Evolutionary conservation across 2,113 vertebrate genomes (phyloP), one percentile per base, ranked within the genome.

Genomic region (Hyperoodon ampullatus): DNA sequence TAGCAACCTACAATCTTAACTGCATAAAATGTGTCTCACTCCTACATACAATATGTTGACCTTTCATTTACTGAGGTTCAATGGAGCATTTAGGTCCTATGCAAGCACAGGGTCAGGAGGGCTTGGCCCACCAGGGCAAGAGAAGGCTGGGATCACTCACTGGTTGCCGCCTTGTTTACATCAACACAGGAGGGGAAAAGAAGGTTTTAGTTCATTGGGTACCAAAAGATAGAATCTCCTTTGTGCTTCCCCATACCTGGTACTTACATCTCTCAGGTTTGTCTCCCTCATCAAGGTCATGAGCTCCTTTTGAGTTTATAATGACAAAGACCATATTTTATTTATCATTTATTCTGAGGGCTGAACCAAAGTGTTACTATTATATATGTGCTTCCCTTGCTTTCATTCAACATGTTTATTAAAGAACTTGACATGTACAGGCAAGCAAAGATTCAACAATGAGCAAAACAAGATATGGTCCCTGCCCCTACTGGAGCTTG

Each of bases 281-380:
- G 44, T 85, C 53, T 91, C 53, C 77, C 35, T 95, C 81, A 88
- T 33, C 26, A 88, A 74, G 12, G 47, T 90, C 68, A 83, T 82
- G 23, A 86, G 35, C 15, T 90, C 68, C 58, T 77, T 83, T 23
- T 35, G n/a, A 87, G 50, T 90, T 92, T 21, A 35, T 68, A 97
- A 92, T 19, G 60, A 8, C 89, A 97, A 94, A 42, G 24, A 44
- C 24, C 11, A 39, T 70, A 86, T 89, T 90, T 81, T 92, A 80
- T 55, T 86, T 90, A 95, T 89, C 85, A 72, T 16, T 55, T 70
- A 88, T 87, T 77, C 30, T 14, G 42, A 83, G 30, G 30, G 24
- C 55, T 63, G 33, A 90, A 93, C n/a, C 35, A 90, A 81, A 90
- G 60, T 86, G 30, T 13, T 77, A 19, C 55, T 72, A 83, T 44